Percentiles rank a stretch among this genome's conserved stretches.
These are phyloP conservation scores for Augochlorella aurata DNA, from an alignment of 2,888 invertebrate species.

Conservation along the genomic window DNA sequence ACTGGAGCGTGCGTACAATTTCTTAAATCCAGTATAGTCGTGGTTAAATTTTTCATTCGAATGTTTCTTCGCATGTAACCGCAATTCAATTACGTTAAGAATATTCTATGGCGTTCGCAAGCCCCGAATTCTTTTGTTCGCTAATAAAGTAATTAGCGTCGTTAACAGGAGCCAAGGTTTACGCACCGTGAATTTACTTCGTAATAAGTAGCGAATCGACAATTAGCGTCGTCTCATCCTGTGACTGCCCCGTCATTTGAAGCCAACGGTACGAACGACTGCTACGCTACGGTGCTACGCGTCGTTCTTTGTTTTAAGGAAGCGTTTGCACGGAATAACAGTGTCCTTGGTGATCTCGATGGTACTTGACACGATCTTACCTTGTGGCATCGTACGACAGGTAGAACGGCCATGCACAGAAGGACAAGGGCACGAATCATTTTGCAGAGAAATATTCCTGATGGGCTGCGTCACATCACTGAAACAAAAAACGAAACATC, in stretches of 20 bases:
- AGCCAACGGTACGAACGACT: conserved; percentile 40
- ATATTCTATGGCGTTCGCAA: not conserved
- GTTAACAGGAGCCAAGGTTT: conserved; percentile 31
- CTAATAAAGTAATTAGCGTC: conserved; percentile 25
- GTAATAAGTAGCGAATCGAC: conserved; percentile 39
- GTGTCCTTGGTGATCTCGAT: conserved; percentile 59
- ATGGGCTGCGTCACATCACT: conserved; percentile 81
- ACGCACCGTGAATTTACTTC: conserved; percentile 48
- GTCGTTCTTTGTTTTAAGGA: conserved; percentile 52
- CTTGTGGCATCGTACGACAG: conserved; percentile 80
- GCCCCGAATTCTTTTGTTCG: not conserved
- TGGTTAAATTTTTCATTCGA: too few relatives aligned
- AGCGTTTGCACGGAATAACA: conserved; percentile 51
- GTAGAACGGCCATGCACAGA: conserved; percentile 79
- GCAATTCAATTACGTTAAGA: not conserved
- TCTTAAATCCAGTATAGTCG: too few relatives aligned
- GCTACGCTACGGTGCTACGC: conserved; percentile 1
- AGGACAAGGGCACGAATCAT: conserved; percentile 81
- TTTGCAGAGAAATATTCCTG: conserved; percentile 80
- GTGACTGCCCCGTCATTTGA: conserved; percentile 36
- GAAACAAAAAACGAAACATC: conserved; percentile 63
- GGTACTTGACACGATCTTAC: conserved; percentile 71
- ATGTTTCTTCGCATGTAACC: not conserved
- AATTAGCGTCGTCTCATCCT: conserved; percentile 49
- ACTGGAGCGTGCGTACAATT: too few relatives aligned